Conservation (phyloP, 2,113 vertebrate genomes). For the Lasiurus borealis region DNA sequence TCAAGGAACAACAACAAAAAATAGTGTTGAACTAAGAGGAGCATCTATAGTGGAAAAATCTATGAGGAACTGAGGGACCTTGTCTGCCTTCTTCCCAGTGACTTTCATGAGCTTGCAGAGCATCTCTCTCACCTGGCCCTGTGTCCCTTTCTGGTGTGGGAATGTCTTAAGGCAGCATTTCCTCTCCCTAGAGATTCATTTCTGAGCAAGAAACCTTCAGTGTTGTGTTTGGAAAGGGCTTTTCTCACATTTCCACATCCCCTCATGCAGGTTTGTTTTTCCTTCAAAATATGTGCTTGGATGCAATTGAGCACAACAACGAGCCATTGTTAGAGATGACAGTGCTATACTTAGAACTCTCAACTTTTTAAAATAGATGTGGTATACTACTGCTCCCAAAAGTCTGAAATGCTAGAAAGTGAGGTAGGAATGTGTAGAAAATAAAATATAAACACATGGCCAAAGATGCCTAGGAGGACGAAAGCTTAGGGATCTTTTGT, state of each 20-base stretch:
- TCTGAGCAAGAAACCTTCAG: background rate
- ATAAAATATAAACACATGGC: conserved; percentile 35
- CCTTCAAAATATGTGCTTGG: background rate
- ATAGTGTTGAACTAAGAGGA: background rate
- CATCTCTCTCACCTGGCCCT: background rate
- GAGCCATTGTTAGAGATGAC: background rate
- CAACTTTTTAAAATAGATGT: conserved; percentile 24
- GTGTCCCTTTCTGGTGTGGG: background rate
- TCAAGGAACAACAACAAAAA: background rate
- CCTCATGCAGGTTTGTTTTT: conserved; percentile 23
- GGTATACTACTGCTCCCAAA: background rate
- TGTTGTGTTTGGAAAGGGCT: background rate
- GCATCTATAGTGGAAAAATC: background rate
- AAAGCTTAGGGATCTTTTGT: conserved; percentile 50
- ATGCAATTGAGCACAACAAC: background rate
- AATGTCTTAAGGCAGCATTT: background rate
- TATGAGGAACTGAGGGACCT: background rate
- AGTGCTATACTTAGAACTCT: background rate
- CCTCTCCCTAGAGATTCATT: background rate
- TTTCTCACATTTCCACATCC: background rate
- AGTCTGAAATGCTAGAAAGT: background rate
- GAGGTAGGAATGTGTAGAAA: background rate
- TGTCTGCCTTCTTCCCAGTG: background rate
- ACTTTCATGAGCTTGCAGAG: background rate
- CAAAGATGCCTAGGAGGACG: background rate